These are phyloP conservation scores for Tychaedon coryphoeus DNA, from an alignment of 2,113 vertebrate species.

Conservation along the genomic window DNA sequence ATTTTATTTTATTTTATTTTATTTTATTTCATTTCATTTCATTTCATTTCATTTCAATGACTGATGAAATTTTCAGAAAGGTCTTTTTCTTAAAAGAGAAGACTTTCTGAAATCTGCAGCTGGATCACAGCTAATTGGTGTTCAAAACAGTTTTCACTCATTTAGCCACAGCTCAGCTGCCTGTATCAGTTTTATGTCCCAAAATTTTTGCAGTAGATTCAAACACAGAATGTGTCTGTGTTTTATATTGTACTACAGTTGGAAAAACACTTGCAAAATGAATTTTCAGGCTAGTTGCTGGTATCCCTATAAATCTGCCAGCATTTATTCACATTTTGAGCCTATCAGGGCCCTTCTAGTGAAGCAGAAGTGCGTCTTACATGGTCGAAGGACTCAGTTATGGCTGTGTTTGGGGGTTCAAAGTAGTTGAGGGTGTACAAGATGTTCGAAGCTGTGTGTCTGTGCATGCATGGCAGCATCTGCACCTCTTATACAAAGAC, in stretches of 20 bases:
- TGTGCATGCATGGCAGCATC: background rate
- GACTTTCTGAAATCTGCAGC: background rate
- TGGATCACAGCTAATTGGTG: background rate
- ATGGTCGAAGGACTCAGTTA: background rate
- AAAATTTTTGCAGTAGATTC: background rate
- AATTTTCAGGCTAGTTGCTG: background rate
- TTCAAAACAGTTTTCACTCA: background rate
- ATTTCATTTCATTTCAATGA: background rate
- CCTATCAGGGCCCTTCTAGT: background rate
- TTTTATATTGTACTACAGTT: background rate
- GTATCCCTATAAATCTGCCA: conserved; percentile 11
- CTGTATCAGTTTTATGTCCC: background rate
- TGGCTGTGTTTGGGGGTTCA: background rate
- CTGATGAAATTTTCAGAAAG: background rate
- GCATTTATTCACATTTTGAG: conserved; percentile 1
- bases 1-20: background rate
- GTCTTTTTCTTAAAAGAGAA: background rate
- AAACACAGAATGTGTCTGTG: background rate
- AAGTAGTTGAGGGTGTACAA: background rate
- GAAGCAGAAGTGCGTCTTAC: background rate
- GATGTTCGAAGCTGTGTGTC: background rate
- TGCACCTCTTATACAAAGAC: background rate
- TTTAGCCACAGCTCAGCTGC: background rate
- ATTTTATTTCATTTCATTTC: background rate
- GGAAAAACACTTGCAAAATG: conserved; percentile 9